Conservation (phyloP, 2,797 vertebrate species). For the Borostomias antarcticus region DNA sequence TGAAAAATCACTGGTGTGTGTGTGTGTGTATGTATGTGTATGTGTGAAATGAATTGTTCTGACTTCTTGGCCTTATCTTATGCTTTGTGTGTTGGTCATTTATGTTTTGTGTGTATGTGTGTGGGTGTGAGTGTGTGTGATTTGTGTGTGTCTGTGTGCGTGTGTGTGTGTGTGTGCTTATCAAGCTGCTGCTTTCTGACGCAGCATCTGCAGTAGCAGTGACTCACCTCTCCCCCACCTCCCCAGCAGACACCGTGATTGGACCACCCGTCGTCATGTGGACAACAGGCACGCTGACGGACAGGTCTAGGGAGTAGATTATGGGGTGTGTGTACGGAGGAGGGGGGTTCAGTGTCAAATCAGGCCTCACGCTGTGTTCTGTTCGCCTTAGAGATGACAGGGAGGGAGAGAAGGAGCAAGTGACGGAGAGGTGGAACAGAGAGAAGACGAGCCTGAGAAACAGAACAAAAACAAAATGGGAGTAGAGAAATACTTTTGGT, state of each 20-base stretch:
- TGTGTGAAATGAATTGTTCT: background rate
- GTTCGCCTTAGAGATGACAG: background rate
- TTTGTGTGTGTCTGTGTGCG: background rate
- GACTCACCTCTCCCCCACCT: conserved; percentile 2
- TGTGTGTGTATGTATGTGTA: background rate
- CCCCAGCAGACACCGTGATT: background rate
- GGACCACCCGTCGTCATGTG: background rate
- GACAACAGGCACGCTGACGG: background rate
- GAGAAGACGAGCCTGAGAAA: too few relatives aligned
- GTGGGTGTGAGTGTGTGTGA: background rate
- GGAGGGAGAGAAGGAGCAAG: background rate
- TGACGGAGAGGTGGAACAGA: background rate
- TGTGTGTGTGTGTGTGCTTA: background rate
- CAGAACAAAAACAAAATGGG: too few relatives aligned
- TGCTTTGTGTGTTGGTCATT: background rate
- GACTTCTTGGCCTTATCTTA: too few relatives aligned
- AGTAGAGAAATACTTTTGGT: too few relatives aligned
- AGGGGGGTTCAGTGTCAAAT: background rate
- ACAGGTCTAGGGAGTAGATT: background rate
- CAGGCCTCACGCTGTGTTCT: background rate
- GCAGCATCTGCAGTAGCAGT: conserved; percentile 6
- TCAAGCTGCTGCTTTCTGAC: conserved; percentile 1
- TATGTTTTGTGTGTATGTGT: background rate
- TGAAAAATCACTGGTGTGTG: too few relatives aligned
- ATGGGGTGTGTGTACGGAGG: background rate